Evolutionary conservation across 2,797 vertebrate species (phyloP).

Genomic region (Tolypeutes matacus): DNA sequence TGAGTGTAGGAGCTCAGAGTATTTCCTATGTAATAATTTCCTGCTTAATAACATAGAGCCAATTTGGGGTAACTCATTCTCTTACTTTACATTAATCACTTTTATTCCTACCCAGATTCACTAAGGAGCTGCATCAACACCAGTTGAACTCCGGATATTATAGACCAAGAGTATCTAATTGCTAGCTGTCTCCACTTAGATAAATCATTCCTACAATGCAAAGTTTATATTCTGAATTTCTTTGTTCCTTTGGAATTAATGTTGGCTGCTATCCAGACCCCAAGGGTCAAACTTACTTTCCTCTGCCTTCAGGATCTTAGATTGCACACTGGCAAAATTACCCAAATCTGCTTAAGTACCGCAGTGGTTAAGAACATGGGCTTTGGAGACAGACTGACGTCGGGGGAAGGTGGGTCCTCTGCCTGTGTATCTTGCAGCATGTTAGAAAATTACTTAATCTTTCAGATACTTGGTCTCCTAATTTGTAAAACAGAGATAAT

Average conservation of each 20-base stretch:
- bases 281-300: background rate
- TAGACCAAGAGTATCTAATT: background rate
- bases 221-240: background rate
- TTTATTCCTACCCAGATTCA: background rate
- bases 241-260: background rate
- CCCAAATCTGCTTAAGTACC: background rate
- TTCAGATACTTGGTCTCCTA: background rate
- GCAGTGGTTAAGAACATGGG: background rate
- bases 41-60: background rate
- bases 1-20: background rate
- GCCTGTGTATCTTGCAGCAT: background rate
- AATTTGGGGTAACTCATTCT: background rate
- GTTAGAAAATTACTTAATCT: background rate
- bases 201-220: background rate
- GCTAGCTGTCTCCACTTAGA: background rate
- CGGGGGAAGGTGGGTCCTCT: background rate
- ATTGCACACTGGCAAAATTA: background rate
- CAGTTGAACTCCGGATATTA: background rate
- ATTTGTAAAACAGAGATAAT: slow-evolving; percentile 10
- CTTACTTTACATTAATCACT: background rate
- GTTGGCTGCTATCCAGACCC: background rate
- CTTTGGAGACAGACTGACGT: background rate
- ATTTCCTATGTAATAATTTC: slow-evolving; percentile 25
- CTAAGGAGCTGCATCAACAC: background rate
- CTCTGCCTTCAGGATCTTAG: slow-evolving; percentile 9